phyloP scores from a whole-genome alignment of 2,888 invertebrate genomes.

The Oconnorella tubifera region DNA sequence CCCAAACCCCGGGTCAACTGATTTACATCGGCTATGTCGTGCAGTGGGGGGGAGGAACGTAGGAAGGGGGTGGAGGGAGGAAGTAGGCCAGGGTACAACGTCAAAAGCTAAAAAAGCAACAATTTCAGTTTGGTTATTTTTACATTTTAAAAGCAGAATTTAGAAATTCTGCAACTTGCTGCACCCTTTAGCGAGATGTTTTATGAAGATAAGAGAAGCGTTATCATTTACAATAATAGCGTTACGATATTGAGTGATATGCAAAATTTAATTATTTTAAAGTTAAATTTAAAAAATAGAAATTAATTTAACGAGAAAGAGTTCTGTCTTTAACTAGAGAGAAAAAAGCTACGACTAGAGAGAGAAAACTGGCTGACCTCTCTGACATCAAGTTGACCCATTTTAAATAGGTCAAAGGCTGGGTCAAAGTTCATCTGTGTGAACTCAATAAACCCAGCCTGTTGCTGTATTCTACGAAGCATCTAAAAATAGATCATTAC shows the following conservation, averaged over 20 bases:
- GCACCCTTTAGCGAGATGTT: too few species aligned
- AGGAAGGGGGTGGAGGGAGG: conserved; percentile 55
- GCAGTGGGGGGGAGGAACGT: conserved; percentile 57
- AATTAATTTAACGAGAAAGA: too few species aligned
- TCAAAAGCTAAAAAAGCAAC: conserved; percentile 56
- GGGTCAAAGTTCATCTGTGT: conserved; percentile 57
- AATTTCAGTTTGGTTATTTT: too few species aligned
- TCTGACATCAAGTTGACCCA: conserved; percentile 56
- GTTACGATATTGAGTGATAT: too few species aligned
- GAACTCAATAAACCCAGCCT: conserved; percentile 60
- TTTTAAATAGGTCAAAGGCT: conserved; percentile 55
- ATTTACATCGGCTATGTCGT: conserved; percentile 58
- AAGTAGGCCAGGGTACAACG: conserved; percentile 57
- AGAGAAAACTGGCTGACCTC: conserved; percentile 51
- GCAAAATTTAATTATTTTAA: too few species aligned
- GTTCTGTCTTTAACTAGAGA: too few species aligned
- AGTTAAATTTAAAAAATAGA: too few species aligned
- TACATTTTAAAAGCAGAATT: too few species aligned
- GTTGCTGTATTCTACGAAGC: conserved; percentile 55
- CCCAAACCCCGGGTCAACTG: conserved; percentile 53
- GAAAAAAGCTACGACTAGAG: too few species aligned
- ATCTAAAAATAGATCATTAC: conserved; percentile 41
- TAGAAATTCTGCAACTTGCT: too few species aligned
- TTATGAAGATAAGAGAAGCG: too few species aligned
- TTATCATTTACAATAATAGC: too few species aligned